Evolutionary conservation across 2,888 invertebrate species (phyloP).

Genomic region (Achlya flavicornis): DNA sequence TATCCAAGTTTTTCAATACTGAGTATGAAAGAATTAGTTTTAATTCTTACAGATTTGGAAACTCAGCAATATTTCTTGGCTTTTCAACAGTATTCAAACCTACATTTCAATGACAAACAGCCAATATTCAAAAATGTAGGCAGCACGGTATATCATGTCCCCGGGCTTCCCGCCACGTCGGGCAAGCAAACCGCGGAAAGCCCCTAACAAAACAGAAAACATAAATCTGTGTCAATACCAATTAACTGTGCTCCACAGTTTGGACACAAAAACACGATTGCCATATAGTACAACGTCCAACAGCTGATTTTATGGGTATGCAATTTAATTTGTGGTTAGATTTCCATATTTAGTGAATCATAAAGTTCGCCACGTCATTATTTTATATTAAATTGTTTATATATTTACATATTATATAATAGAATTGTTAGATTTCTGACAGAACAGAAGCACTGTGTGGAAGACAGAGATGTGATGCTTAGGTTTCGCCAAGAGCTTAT

Average conservation of each 20-base stretch:
- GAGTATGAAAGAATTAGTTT: too few relatives aligned
- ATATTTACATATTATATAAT: too few relatives aligned
- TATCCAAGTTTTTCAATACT: too few relatives aligned
- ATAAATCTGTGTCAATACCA: slow-evolving; percentile 65
- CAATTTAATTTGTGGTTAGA: slow-evolving; percentile 27
- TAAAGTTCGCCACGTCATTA: neutral
- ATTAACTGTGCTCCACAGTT: slow-evolving; percentile 51
- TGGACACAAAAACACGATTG: slow-evolving; percentile 34
- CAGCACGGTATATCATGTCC: neutral
- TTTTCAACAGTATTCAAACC: too few relatives aligned
- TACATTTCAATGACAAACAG: neutral
- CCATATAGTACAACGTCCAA: slow-evolving; percentile 28
- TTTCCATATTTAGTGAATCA: neutral
- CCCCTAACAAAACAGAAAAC: slow-evolving; percentile 46
- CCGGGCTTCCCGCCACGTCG: neutral
- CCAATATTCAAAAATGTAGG: neutral
- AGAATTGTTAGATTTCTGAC: too few relatives aligned
- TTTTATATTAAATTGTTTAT: neutral
- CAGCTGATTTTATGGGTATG: slow-evolving; percentile 34
- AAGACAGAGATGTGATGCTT: too few relatives aligned
- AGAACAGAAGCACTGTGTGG: too few relatives aligned
- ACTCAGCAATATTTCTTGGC: too few relatives aligned
- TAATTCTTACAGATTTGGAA: too few relatives aligned
- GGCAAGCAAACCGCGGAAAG: slow-evolving; percentile 24
- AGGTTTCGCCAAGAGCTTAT: too few relatives aligned